Base-by-base conservation (phyloP, 1,140 invertebrate species). In the Araneus ventricosus region DNA sequence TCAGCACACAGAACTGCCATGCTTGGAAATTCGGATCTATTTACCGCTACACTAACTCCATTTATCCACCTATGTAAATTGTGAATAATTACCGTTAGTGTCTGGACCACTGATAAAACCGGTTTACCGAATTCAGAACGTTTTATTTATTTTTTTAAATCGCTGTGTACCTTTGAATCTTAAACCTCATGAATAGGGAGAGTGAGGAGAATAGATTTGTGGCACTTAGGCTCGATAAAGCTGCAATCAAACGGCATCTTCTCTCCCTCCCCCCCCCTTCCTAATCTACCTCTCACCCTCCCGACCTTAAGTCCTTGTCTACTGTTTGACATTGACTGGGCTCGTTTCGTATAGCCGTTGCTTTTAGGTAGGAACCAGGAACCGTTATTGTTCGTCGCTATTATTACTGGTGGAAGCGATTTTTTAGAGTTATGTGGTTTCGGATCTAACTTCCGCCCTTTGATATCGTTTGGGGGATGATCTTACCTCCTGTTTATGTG, bases 301-400 rank as follows among this genome's bases (percentile, higher is more conserved):
- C 80, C 80, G 24, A 82, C 80, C 39, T n/a, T 14, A 82, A 82
- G 80, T 82, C 80, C 80, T 82, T 82, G 80, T 82, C 80, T 82
- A 52, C 80, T 41, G 39, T 82, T 82, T 82, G 80, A 82, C 80
- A 82, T 82, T 82, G 80, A 52, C 80, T 82, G 37, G 4, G 30
- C 70, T 75, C 70, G 27, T 75, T 75, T 37, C 4, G 2, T 34
- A 17, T 37, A 20, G 30, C 14, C 70, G 70, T 75, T 75, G 70
- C 70, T 37, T n/a, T 63, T 30, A 75, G 67, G 67, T 75, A 75
- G 70, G 34, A 75, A 75, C 34, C 70, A 75, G 70, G 70, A 75
- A 75, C 70, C 34, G 70, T 75, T 75, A 75, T 75, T 75, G 17
- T 37, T 75, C 27, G 30, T 75, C 27, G 10, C 63, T 70, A 20